These are phyloP conservation scores for Chirona hameri DNA, from an alignment of 2,888 invertebrate genomes.

Conservation along the genomic window DNA sequence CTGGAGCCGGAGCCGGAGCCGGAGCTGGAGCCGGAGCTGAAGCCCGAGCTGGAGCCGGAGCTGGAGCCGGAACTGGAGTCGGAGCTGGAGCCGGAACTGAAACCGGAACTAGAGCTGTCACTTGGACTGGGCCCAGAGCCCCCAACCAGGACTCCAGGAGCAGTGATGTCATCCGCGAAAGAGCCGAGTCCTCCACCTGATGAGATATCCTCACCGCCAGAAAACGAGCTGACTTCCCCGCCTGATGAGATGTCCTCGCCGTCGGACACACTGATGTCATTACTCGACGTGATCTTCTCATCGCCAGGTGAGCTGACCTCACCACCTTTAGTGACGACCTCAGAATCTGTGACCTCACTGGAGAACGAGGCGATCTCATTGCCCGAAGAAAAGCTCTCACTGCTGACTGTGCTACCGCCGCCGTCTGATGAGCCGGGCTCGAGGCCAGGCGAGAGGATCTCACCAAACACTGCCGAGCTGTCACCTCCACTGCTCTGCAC, in stretches of 20 bases:
- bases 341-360: background rate
- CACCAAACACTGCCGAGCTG: no score
- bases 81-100: no score
- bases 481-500: no score
- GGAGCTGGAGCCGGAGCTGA: no score
- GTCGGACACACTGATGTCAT: background rate
- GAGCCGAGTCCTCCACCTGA: background rate
- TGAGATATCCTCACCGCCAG: background rate
- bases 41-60: background rate
- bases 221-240: background rate
- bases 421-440: background rate
- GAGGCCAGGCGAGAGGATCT: background rate
- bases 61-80: background rate
- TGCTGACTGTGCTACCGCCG: background rate
- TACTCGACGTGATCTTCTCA: background rate
- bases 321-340: background rate
- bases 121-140: no score
- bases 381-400: background rate
- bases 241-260: background rate
- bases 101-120: no score
- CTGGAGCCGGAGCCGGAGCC: no score
- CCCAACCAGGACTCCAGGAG: background rate
- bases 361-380: background rate
- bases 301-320: background rate
- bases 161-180: background rate